Base-by-base conservation (phyloP, 2,797 vertebrate genomes). In the Cyprinodon diabolis region DNA sequence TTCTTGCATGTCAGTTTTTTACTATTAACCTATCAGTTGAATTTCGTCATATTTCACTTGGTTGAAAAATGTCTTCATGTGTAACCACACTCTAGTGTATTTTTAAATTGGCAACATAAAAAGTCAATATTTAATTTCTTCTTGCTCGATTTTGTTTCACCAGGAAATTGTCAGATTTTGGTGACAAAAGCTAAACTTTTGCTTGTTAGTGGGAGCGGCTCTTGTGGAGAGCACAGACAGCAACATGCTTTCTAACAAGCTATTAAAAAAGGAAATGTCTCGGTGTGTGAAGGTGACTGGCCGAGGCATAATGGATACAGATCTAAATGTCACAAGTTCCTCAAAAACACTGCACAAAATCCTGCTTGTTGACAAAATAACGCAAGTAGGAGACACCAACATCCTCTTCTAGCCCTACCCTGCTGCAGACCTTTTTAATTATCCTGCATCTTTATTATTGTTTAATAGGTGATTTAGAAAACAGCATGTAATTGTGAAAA, bases 201-300 rank as follows among this genome's bases (percentile, higher is more conserved):
- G 81, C 82, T 90, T 82, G 85, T 89, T 87, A 86, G 84, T 69
- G 17, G 66, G 30, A 68, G 51, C 62, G 65, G 51, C 65, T 74
- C 40, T 54, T 70, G 56, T 75, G 21, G 13, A 40, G 66, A 67
- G 52, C 65, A 14, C 71, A 47, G 51, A 72, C 68, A 72, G 74
- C 77, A 65, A 82, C 77, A 54, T 49, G 72, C 43, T 72, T 72
- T 66, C 78, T 86, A 88, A 89, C 82, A 77, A 87, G 83, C 79
- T 66, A 85, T 86, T 88, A 82, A 82, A 84, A 78, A 66, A 43
- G 55, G 65, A 72, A 72, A 71, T 76, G 65, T 71, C 12, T 30
- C 65, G 68, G 56, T 35, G 4, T 65, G 68, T 76, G 71, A 73
- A 48, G 57, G 68, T 54, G 66, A 75, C 49, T 83, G 68, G 45